Percentiles rank a stretch among this genome's conserved stretches.
phyloP scores from a whole-genome alignment of 2,113 vertebrate species.

The Heloderma charlesbogerti region DNA sequence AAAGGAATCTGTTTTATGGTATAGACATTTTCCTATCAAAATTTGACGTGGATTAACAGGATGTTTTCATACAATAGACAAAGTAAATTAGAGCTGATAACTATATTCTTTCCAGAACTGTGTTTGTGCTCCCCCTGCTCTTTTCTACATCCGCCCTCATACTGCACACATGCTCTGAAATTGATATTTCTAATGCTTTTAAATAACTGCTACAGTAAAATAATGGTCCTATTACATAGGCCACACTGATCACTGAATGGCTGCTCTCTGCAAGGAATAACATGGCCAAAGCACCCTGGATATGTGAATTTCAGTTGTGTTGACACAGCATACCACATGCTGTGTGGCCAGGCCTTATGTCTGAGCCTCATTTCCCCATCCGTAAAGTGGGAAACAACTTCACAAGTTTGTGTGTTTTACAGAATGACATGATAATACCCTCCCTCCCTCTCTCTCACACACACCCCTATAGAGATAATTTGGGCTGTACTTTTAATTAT shows the following conservation, averaged over 20 bases:
- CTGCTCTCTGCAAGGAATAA: background rate
- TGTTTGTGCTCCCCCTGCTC: background rate
- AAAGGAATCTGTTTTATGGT: background rate
- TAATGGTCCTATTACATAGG: background rate
- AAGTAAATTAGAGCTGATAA: background rate
- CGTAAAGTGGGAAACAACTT: background rate
- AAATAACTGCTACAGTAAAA: background rate
- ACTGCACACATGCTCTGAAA: background rate
- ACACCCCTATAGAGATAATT: background rate
- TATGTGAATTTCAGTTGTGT: background rate
- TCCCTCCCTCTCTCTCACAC: background rate
- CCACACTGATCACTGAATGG: background rate
- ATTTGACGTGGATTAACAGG: background rate
- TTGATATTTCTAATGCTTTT: background rate
- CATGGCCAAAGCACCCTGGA: background rate
- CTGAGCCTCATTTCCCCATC: background rate
- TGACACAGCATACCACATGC: background rate
- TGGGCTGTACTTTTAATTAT: background rate
- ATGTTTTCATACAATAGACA: background rate
- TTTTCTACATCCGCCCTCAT: background rate
- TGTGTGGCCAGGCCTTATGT: background rate
- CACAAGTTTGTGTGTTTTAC: background rate
- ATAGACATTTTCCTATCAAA: background rate
- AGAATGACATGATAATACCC: background rate
- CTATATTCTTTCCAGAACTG: background rate